phyloP scores from a whole-genome alignment of 2,113 vertebrate genomes.

The Turdus rufiventris region DNA sequence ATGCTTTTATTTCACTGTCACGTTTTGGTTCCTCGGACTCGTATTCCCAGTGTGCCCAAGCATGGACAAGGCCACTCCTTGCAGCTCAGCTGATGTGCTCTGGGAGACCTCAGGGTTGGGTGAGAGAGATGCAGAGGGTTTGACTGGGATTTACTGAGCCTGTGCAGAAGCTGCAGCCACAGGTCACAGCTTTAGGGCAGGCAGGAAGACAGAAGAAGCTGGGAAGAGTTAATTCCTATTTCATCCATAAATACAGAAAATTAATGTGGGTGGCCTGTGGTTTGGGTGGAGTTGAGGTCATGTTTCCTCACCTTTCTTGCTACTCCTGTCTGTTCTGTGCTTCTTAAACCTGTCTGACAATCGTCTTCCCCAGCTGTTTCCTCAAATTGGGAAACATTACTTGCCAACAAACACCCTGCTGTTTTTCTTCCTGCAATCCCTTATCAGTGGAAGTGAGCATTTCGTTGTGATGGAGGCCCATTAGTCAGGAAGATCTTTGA shows the following conservation, averaged over 20 bases:
- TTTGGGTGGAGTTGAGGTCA: constrained; percentile 24
- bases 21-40: not conserved
- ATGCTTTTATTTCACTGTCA: not conserved
- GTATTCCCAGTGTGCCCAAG: not conserved
- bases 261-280: constrained; percentile 10
- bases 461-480: not conserved
- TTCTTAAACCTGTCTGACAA: not conserved
- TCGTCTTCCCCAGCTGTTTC: not conserved
- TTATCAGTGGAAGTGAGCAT: not conserved
- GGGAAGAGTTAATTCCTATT: not conserved
- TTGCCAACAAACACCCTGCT: not conserved
- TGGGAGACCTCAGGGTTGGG: not conserved
- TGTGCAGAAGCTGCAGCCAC: not conserved
- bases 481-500: not conserved
- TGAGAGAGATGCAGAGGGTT: not conserved
- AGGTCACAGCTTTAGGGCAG: not conserved
- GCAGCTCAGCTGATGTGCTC: not conserved
- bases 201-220: not conserved
- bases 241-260: not conserved
- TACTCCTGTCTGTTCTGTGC: not conserved
- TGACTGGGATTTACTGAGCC: not conserved
- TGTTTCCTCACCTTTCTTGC: constrained; percentile 16
- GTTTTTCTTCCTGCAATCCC: not conserved
- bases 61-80: not conserved
- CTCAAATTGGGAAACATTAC: not conserved